phyloP scores from a whole-genome alignment of 2,888 invertebrate genomes.

The Julus scandinavius region DNA sequence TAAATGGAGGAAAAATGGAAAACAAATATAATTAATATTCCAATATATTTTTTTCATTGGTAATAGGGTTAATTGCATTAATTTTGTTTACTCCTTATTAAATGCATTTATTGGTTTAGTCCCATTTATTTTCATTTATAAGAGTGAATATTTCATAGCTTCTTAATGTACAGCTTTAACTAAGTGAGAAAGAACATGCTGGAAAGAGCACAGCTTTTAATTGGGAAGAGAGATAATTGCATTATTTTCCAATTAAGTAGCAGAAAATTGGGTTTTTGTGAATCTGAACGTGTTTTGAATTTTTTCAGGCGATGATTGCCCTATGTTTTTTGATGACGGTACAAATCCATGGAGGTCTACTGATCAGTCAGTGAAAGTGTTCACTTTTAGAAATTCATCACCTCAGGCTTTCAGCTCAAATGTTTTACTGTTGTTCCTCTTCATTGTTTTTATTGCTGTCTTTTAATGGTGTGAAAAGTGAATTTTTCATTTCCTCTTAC shows the following conservation, averaged over 20 bases:
- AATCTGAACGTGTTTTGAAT: slow-evolving; percentile 26
- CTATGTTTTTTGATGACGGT: slow-evolving; percentile 97
- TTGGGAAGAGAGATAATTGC: slow-evolving; percentile 6
- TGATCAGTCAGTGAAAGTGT: slow-evolving; percentile 52
- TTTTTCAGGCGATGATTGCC: slow-evolving; percentile 86
- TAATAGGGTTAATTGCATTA: too few species aligned
- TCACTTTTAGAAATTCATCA: slow-evolving; percentile 51
- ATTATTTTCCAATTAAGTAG: slow-evolving; percentile 13
- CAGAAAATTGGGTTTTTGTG: neutral
- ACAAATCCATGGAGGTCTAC: slow-evolving; percentile 75
- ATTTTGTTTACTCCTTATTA: neutral
- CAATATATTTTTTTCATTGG: neutral
- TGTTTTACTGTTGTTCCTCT: neutral
- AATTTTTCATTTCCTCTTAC: neutral
- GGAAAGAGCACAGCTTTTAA: slow-evolving; percentile 7
- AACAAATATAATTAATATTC: too few species aligned
- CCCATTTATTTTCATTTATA: neutral
- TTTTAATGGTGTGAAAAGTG: neutral
- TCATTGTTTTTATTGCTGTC: neutral
- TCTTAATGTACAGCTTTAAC: neutral
- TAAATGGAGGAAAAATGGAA: too few species aligned
- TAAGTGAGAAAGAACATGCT: neutral
- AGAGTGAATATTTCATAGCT: neutral
- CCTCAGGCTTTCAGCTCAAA: neutral
- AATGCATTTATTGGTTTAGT: neutral